Evolutionary conservation across 2,797 vertebrate genomes (phyloP), one percentile per base, ranked within the genome.

Genomic region (Pempheris klunzingeri): DNA sequence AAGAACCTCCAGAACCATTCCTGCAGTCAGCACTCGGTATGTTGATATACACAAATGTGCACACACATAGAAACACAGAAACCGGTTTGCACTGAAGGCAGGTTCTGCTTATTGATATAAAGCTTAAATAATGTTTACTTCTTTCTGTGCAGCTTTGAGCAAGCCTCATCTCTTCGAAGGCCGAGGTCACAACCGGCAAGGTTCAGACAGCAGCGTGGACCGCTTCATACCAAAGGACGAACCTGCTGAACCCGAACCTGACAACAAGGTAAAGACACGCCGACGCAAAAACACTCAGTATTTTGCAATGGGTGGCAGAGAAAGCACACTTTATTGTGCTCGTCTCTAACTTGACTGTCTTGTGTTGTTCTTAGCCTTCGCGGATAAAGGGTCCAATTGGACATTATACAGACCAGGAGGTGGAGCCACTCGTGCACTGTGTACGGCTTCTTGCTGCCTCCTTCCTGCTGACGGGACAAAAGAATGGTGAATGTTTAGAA

Each of bases 301-400:
- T 57, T 47, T 60, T 4, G 5, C 9, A 60, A 24, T 3, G 1
- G 2, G 58, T 49, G 2, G 4, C 66, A 22, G 39, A 57, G 2
- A 3, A 38, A 41, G 30, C 7, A 14, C 54, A n/a, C 20, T 57
- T 0, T 73, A 36, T 59, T 79, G 30, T 34, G 1, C 15, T 46
- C 28, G 41, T 61, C 0, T 61, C 2, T 63, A 32, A 68, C 34
- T 36, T 8, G 6, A 68, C 14, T 60, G 7, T 13, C 39, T 32
- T 32, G 30, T 32, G 30, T 77, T 3, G 43, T 39, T 65, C 8
- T 26, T 47, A 99, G 98, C 95, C 96, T 2, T 97, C 96, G 47
- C 95, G 97, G 62, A 94, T 99, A 61, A 98, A 96, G 85, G 98
- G 98, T 71, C 96, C 97, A 67, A 97, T 99, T 11, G 97, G 98